Percentiles rank a stretch among this genome's conserved stretches.
phyloP scores from a whole-genome alignment of 2,797 vertebrate genomes.

The Melanotaenia boesemani region DNA sequence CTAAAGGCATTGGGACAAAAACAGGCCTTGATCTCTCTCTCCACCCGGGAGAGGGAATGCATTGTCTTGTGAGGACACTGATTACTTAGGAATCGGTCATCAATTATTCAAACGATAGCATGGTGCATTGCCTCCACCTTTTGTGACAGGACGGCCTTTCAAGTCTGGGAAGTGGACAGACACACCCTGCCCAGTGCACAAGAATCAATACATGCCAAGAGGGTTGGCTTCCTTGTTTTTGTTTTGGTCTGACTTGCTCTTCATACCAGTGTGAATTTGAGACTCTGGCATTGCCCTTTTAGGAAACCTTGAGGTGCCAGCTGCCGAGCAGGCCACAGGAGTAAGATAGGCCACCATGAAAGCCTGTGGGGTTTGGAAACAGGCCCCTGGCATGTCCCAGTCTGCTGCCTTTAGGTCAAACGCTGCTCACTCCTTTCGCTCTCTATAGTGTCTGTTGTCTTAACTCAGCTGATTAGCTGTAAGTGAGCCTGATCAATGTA shows the following conservation, averaged over 20 bases:
- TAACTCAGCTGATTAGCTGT: constrained; percentile 75
- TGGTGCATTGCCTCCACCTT: constrained; percentile 82
- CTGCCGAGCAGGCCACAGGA: constrained; percentile 71
- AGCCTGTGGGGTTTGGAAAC: constrained; percentile 70
- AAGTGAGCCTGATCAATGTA: constrained; percentile 82
- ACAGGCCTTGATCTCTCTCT: constrained; percentile 74
- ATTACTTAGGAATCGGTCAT: constrained; percentile 84
- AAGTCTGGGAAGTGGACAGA: constrained; percentile 81
- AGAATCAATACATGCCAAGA: constrained; percentile 75
- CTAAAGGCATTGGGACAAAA: constrained; percentile 83
- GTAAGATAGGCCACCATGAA: constrained; percentile 75
- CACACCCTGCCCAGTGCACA: constrained; percentile 72
- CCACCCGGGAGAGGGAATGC: constrained; percentile 78
- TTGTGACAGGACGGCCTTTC: constrained; percentile 83
- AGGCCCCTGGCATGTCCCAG: constrained; percentile 65
- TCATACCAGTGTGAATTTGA: constrained; percentile 61
- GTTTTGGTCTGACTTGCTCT: constrained; percentile 57
- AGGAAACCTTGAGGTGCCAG: constrained; percentile 78
- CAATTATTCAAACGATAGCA: constrained; percentile 84
- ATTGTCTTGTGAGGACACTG: constrained; percentile 85
- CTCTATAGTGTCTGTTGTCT: constrained; percentile 60
- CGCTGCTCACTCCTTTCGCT: constrained; percentile 43
- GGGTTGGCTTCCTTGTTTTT: constrained; percentile 66
- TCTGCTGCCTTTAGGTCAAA: constrained; percentile 64
- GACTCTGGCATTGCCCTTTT: constrained; percentile 60